Evolutionary conservation across 2,113 vertebrate genomes (phyloP).

Genomic region (Gila orcuttii): DNA sequence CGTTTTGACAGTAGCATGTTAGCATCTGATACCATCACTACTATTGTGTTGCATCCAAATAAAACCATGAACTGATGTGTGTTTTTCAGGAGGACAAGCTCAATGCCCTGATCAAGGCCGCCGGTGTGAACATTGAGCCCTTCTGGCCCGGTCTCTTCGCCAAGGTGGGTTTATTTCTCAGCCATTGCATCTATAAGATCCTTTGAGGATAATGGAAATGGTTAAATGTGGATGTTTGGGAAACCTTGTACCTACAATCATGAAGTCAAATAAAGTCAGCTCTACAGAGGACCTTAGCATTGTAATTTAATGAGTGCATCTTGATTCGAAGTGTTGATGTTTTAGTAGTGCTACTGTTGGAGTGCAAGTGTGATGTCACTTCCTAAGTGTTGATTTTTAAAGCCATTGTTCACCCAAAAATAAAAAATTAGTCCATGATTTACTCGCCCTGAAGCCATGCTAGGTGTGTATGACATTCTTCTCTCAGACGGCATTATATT

Average conservation of each 20-base stretch:
- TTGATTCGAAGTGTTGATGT: neutral
- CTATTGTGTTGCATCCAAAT: neutral
- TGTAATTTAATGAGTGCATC: neutral
- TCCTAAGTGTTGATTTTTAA: no score
- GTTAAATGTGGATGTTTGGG: neutral
- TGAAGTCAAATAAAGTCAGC: no score
- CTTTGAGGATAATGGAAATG: neutral
- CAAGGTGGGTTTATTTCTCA: conserved; percentile 76
- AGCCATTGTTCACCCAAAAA: no score
- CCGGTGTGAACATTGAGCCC: conserved; percentile 79
- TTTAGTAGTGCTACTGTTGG: neutral
- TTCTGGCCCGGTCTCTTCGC: conserved; percentile 87
- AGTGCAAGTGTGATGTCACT: neutral
- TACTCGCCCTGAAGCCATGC: no score
- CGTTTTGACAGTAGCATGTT: neutral
- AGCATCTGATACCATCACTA: neutral
- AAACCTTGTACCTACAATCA: no score
- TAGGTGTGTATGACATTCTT: no score
- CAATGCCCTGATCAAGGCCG: conserved; percentile 81
- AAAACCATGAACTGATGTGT: neutral
- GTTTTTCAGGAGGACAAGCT: conserved; percentile 80
- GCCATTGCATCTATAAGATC: neutral
- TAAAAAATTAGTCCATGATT: no score
- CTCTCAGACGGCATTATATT: no score
- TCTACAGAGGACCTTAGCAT: no score